These are phyloP conservation scores for Poecile montanus DNA, from an alignment of 2,797 vertebrate genomes.

Conservation along the genomic window DNA sequence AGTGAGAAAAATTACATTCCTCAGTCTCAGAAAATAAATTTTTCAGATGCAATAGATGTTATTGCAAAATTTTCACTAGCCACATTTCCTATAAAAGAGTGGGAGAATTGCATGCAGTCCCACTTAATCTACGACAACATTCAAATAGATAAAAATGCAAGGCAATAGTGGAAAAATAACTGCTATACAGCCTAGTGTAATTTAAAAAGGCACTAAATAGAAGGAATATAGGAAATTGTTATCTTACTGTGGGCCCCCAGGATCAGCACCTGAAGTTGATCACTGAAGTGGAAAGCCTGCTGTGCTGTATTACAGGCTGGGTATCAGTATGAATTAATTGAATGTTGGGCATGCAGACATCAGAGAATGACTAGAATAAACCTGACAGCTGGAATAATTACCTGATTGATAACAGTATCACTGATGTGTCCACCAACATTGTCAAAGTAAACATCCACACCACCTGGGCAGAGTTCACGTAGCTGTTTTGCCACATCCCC, in stretches of 20 bases:
- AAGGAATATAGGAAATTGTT: background rate
- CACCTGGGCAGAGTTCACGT: slow-evolving; percentile 82
- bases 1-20: background rate
- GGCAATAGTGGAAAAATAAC: background rate
- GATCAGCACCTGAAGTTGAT: background rate
- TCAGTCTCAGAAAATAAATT: background rate
- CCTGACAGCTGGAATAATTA: slow-evolving; percentile 49
- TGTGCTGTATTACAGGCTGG: background rate
- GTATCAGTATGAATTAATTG: background rate
- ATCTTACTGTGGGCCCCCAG: background rate
- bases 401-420: slow-evolving; percentile 89
- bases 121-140: background rate
- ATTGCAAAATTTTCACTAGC: background rate
- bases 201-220: background rate
- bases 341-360: background rate
- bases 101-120: background rate
- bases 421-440: slow-evolving; percentile 94
- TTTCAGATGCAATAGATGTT: background rate
- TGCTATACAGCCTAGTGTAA: background rate
- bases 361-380: background rate
- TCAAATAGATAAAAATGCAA: background rate
- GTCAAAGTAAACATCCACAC: slow-evolving; percentile 95
- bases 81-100: background rate
- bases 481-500: slow-evolving; percentile 80
- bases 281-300: background rate